Evolutionary conservation across 1,140 invertebrate species (phyloP).

Genomic region (Apolygus lucorum): DNA sequence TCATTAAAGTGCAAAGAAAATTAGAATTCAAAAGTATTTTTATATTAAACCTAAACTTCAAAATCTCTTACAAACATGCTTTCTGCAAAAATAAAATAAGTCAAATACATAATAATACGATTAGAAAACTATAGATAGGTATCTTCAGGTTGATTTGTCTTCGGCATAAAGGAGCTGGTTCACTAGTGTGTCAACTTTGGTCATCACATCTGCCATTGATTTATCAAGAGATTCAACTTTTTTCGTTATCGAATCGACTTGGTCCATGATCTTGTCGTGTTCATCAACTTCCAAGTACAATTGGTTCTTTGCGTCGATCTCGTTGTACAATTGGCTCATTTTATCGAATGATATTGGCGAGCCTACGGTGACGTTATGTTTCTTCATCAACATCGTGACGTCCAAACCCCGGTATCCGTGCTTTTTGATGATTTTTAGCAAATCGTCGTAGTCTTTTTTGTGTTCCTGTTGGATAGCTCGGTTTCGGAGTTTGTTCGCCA

Average conservation of each 20-base stretch:
- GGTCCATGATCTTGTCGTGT: neutral
- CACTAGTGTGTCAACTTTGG: neutral
- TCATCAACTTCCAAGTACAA: neutral
- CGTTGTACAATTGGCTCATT: neutral
- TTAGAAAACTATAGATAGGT: too few relatives aligned
- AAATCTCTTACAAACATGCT: too few relatives aligned
- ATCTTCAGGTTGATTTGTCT: too few relatives aligned
- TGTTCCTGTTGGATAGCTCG: neutral
- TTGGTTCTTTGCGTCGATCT: neutral
- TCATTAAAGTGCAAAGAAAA: too few relatives aligned
- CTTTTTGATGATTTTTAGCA: neutral
- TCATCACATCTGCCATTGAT: neutral
- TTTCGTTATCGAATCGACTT: neutral
- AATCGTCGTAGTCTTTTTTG: constrained; percentile 6
- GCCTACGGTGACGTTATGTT: neutral
- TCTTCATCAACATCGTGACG: neutral
- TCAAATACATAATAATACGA: too few relatives aligned
- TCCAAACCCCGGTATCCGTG: constrained; percentile 3
- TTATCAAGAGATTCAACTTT: neutral
- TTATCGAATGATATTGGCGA: neutral
- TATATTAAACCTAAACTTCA: too few relatives aligned
- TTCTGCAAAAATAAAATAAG: too few relatives aligned
- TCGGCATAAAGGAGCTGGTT: neutral
- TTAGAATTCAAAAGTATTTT: too few relatives aligned
- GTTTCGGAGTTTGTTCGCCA: neutral